Percentiles rank a stretch among this genome's conserved stretches.
phyloP scores from a whole-genome alignment of 2,113 vertebrate species.

The Zosterops lateralis region DNA sequence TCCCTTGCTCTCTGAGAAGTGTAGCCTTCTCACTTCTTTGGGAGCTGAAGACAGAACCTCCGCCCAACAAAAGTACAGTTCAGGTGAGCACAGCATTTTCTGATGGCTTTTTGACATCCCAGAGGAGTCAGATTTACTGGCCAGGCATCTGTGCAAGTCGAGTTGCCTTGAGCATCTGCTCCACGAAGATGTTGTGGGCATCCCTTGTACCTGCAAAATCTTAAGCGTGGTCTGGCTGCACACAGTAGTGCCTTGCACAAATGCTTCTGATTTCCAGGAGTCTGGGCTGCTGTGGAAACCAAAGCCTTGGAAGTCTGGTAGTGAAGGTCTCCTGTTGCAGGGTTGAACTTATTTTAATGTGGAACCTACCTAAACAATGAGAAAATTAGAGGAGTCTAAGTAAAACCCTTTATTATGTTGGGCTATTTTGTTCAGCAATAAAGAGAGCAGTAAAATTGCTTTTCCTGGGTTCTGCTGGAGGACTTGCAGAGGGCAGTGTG shows the following conservation, averaged over 20 bases:
- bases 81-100: not conserved
- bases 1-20: rapidly evolving
- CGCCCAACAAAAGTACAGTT: rapidly evolving
- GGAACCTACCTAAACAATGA: not conserved
- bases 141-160: not conserved
- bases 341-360: not conserved
- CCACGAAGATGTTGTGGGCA: rapidly evolving
- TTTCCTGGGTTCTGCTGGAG: not conserved
- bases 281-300: not conserved
- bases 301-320: not conserved
- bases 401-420: not conserved
- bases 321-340: not conserved
- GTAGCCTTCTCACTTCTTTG: not conserved
- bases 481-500: not conserved
- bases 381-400: not conserved
- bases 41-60: not conserved
- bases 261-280: not conserved
- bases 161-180: not conserved
- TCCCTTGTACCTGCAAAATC: not conserved
- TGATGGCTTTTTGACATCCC: not conserved
- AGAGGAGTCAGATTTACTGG: not conserved
- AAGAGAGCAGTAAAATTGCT: not conserved
- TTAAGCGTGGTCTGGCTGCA: not conserved
- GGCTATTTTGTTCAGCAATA: not conserved
- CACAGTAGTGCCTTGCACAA: not conserved